Percentiles rank a stretch among this genome's conserved stretches.
Evolutionary conservation across 2,888 invertebrate genomes (phyloP).

Genomic region (Tinea trinotella): DNA sequence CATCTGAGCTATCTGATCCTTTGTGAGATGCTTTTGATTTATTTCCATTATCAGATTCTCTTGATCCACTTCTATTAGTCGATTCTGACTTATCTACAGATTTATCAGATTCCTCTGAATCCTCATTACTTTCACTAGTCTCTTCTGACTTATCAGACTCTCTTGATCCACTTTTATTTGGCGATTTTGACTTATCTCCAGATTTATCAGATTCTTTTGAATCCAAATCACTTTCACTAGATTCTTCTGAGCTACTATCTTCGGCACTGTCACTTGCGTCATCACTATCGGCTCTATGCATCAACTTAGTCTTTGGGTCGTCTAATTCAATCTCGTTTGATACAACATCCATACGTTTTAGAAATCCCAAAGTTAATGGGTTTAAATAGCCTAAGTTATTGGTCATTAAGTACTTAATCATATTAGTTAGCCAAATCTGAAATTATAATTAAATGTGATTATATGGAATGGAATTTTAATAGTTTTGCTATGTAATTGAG

Average conservation of each 20-base stretch:
- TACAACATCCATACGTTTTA: slow-evolving; percentile 20
- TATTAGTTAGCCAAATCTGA: slow-evolving; percentile 24
- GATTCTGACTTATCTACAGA: slow-evolving; percentile 21
- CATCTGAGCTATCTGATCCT: slow-evolving; percentile 17
- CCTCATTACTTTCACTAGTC: not conserved
- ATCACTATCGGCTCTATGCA: slow-evolving; percentile 29
- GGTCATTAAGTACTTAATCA: slow-evolving; percentile 24
- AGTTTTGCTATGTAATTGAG: too few species aligned
- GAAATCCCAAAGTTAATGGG: slow-evolving; percentile 34
- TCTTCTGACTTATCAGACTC: not conserved
- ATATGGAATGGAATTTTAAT: too few species aligned
- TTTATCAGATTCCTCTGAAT: not conserved
- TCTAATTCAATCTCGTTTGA: slow-evolving; percentile 22
- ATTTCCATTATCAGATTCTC: too few species aligned
- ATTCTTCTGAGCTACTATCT: slow-evolving; percentile 22
- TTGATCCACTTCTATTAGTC: not conserved
- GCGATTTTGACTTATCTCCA: slow-evolving; percentile 23
- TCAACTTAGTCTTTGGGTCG: not conserved
- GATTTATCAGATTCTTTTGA: not conserved
- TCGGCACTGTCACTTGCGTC: slow-evolving; percentile 26
- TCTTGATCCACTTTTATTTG: not conserved
- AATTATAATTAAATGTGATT: slow-evolving; percentile 15
- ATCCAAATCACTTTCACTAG: not conserved
- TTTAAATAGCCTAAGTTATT: slow-evolving; percentile 28
- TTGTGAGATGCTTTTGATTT: too few species aligned